phyloP scores from a whole-genome alignment of 2,113 vertebrate genomes.

The Oryzias melastigma region DNA sequence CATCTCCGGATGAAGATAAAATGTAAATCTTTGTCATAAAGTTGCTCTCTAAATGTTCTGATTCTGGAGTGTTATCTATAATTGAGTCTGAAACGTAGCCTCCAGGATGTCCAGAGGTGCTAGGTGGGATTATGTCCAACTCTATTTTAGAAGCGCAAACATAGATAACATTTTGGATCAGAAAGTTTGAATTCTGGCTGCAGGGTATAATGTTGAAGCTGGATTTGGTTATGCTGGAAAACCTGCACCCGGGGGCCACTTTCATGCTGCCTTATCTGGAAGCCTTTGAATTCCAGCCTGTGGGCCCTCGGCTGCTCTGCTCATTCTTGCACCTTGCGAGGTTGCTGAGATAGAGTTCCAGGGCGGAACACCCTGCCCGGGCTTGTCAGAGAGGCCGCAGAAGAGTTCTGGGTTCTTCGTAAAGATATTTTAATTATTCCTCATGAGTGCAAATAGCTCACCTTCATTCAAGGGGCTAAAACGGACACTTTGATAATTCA shows the following conservation, averaged over 20 bases:
- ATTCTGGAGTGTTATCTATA: slow-evolving; percentile 7
- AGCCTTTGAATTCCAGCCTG: slow-evolving; percentile 64
- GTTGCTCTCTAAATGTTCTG: no score
- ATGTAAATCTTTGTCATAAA: no score
- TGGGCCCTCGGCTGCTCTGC: slow-evolving; percentile 54
- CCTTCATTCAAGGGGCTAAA: slow-evolving; percentile 37
- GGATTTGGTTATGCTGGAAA: slow-evolving; percentile 35
- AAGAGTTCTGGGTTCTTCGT: slow-evolving; percentile 29
- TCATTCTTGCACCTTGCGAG: slow-evolving; percentile 34
- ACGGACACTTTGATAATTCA: slow-evolving; percentile 18
- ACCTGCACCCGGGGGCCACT: slow-evolving; percentile 33
- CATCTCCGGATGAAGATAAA: no score
- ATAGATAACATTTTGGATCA: slow-evolving; percentile 15
- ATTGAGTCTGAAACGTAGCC: slow-evolving; percentile 22
- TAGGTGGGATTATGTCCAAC: background rate
- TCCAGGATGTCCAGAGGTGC: slow-evolving; percentile 42
- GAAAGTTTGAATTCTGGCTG: slow-evolving; percentile 22
- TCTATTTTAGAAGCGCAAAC: slow-evolving; percentile 15
- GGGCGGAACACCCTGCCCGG: slow-evolving; percentile 46
- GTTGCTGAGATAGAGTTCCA: slow-evolving; percentile 61
- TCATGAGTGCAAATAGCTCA: slow-evolving; percentile 39
- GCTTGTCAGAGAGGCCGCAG: slow-evolving; percentile 49
- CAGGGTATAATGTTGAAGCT: slow-evolving; percentile 15
- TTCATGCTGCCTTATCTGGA: slow-evolving; percentile 63
- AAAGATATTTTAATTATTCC: slow-evolving; percentile 55